phyloP scores from a whole-genome alignment of 2,797 vertebrate species.

The Microchirus variegatus region DNA sequence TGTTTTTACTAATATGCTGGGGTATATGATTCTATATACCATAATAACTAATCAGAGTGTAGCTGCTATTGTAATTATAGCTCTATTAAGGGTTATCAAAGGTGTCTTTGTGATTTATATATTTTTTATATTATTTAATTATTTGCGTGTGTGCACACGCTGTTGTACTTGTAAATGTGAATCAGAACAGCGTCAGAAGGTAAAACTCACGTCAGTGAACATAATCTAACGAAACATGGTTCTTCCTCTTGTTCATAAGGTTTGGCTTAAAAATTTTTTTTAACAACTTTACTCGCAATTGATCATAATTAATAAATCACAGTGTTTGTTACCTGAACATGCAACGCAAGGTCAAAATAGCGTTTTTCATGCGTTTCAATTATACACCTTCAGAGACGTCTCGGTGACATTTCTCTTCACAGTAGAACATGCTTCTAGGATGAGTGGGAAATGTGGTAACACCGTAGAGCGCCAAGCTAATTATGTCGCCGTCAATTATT shows the following conservation, averaged over 20 bases:
- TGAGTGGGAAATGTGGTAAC: constrained; percentile 65
- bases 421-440: constrained; percentile 59
- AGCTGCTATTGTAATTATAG: background rate
- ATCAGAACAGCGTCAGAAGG: constrained; percentile 9
- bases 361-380: constrained; percentile 49
- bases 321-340: constrained; percentile 34
- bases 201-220: constrained; percentile 3
- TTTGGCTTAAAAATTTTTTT: constrained; percentile 9
- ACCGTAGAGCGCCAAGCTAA: constrained; percentile 70
- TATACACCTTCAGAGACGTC: constrained; percentile 51
- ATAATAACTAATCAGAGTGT: background rate
- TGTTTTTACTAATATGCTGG: too few relatives aligned
- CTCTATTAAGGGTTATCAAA: background rate
- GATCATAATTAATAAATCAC: constrained; percentile 41
- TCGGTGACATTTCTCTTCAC: constrained; percentile 57
- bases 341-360: constrained; percentile 36
- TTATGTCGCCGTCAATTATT: constrained; percentile 82
- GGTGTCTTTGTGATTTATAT: background rate
- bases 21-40: background rate
- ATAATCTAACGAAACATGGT: constrained; percentile 3
- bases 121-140: background rate
- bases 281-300: constrained; percentile 3
- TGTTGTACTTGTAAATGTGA: constrained; percentile 2
- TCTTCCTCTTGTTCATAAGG: too few relatives aligned
- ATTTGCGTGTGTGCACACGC: background rate